Evolutionary conservation across 2,797 vertebrate genomes (phyloP), one percentile per base, ranked within the genome.

Genomic region (Etheostoma perlongum): DNA sequence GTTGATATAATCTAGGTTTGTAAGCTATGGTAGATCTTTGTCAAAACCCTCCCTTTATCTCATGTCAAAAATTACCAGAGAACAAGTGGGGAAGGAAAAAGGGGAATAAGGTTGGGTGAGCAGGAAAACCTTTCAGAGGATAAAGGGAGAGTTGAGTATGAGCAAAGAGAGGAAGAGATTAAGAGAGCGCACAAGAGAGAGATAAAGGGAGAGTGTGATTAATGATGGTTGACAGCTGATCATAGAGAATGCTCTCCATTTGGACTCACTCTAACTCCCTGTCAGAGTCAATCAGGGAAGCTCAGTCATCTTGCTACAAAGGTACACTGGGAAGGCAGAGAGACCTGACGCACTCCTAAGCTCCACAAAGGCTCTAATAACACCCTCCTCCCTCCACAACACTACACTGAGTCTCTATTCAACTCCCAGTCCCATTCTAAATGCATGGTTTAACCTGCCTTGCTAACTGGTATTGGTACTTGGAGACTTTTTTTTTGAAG

Each of bases 151-250:
- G 89, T 72, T 85, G 36, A 40, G 10, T 77, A 57, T 27, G 81
- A 91, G 90, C 65, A 75, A 82, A 82, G 76, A 86, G 87, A 85
- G 88, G 80, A 83, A 86, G 86, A 90, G 86, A 88, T 90, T 89
- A 88, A 79, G 76, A 72, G 81, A 75, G 83, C 18, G 74, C 82
- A 74, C 79, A 85, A 81, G 84, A 89, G 81, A 85, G 80, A 93
- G 90, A 92, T 89, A 92, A 86, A 91, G 90, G 85, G 79, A 77
- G 72, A 52, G 75, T 74, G 83, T 91, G 93, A 94, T 93, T 94
- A 92, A 96, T 93, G 92, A 40, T 36, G 78, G 79, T 53, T 94
- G 95, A 96, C 95, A 93, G 91, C 91, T 95, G 95, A 95, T 95
- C 94, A 94, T 90, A 90, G 91, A 95, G 94, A 95, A 96, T 95